Evolutionary conservation across 35 echinoderm and acorn worm species (phyloP).

Genomic region (Eucidaris tribuloides): DNA sequence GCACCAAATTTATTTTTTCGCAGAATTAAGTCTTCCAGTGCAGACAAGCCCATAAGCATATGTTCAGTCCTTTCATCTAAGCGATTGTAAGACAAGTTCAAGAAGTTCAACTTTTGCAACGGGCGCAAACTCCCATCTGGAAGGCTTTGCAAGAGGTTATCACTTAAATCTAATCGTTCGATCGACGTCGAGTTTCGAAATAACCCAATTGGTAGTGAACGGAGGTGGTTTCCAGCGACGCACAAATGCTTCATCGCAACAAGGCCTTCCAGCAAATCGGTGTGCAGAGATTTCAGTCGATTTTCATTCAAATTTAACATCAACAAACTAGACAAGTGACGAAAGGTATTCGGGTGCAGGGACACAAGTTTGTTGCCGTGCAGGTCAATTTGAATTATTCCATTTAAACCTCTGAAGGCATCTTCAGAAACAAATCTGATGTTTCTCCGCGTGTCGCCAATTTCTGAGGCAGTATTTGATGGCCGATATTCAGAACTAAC

Average conservation of each 20-base stretch:
- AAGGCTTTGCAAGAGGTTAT: conserved; percentile 22
- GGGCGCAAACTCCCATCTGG: neutral
- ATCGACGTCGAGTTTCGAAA: conserved; percentile 19
- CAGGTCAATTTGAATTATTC: conserved; percentile 43
- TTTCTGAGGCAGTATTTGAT: no score
- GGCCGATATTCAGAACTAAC: no score
- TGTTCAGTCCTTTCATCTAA: neutral
- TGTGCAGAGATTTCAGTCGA: conserved; percentile 25
- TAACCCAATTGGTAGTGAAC: neutral
- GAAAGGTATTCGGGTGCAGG: conserved; percentile 4
- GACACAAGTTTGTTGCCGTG: conserved; percentile 43
- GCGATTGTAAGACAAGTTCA: conserved; percentile 50
- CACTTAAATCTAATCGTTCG: conserved; percentile 20
- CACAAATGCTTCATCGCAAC: neutral
- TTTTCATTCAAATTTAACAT: conserved; percentile 18
- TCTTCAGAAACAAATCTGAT: neutral
- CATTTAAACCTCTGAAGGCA: neutral
- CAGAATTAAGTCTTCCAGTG: conserved; percentile 3
- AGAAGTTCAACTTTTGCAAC: neutral
- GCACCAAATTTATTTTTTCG: conserved; percentile 23
- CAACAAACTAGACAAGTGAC: neutral
- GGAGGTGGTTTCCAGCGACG: conserved; percentile 41
- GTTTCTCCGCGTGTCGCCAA: neutral
- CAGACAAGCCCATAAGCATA: neutral
- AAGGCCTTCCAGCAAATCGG: neutral